Conservation (phyloP, 2,888 invertebrate genomes). For the Nomada ferruginata region DNA sequence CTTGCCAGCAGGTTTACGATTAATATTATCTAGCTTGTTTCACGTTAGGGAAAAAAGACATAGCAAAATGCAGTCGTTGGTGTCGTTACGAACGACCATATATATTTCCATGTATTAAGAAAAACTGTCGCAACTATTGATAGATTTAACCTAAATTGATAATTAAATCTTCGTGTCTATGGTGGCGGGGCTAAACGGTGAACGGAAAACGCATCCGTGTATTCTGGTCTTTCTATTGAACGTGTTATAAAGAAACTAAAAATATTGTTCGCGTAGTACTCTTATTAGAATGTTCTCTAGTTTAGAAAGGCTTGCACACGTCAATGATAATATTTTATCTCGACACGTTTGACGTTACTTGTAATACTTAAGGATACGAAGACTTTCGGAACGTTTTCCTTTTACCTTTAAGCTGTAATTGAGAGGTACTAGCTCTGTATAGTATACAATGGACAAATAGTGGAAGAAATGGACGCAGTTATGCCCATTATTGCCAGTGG, state of each 20-base stretch:
- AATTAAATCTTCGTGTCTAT: conserved; percentile 14
- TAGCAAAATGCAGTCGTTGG: conserved; percentile 17
- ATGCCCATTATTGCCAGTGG: not conserved
- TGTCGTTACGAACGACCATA: conserved; percentile 5
- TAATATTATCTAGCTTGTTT: conserved; percentile 49
- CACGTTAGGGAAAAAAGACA: not conserved
- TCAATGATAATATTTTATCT: conserved; percentile 3
- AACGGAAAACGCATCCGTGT: not conserved
- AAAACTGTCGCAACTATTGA: conserved; percentile 12
- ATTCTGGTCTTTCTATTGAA: not conserved
- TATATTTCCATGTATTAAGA: conserved; percentile 14
- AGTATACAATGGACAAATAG: not conserved
- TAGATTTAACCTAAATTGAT: conserved; percentile 24
- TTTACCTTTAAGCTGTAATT: not conserved
- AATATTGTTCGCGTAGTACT: conserved; percentile 10
- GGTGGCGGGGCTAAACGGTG: not conserved
- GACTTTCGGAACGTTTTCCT: conserved; percentile 4
- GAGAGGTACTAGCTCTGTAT: not conserved
- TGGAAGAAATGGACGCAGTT: not conserved
- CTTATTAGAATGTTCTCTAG: conserved; percentile 18
- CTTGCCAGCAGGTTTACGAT: conserved; percentile 49
- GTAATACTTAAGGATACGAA: not conserved
- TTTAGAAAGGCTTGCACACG: conserved; percentile 7
- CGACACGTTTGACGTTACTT: not conserved
- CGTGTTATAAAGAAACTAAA: not conserved